Percentiles rank a stretch among this genome's conserved stretches.
Evolutionary conservation across 1,140 invertebrate species (phyloP).

Genomic region (Samia ricini): DNA sequence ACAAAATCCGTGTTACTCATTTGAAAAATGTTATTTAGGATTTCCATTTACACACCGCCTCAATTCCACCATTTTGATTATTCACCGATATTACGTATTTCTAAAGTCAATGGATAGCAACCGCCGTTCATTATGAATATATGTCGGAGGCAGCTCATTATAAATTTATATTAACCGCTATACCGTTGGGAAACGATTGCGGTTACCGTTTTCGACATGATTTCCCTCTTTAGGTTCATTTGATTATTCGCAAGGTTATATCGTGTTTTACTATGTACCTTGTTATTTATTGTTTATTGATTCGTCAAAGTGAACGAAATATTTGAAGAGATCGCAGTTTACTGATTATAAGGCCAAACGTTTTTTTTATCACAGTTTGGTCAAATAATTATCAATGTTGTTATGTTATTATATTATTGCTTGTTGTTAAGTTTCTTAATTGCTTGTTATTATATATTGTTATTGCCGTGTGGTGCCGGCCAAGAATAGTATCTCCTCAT

Average conservation of each 20-base stretch:
- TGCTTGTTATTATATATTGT: no score
- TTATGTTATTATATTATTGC: no score
- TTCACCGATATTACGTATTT: conserved; percentile 8
- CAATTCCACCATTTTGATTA: conserved; percentile 14
- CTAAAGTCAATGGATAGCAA: conserved; percentile 2
- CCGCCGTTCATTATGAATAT: not conserved
- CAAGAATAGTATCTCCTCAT: no score
- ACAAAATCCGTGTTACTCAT: conserved; percentile 36
- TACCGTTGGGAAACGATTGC: conserved; percentile 1
- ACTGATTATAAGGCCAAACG: no score
- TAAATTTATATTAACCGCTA: conserved; percentile 8
- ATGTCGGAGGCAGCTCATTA: conserved; percentile 5
- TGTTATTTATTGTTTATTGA: not conserved
- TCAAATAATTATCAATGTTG: no score
- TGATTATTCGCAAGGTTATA: not conserved
- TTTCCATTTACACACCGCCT: conserved; percentile 11
- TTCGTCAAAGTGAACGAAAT: no score
- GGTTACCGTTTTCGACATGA: conserved; percentile 10
- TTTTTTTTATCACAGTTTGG: no score
- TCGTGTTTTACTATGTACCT: not conserved
- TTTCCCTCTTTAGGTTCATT: conserved; percentile 5
- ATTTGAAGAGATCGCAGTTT: no score
- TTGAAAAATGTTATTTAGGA: conserved; percentile 33
- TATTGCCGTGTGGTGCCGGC: no score
- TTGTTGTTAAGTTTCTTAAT: no score